These are phyloP conservation scores for Heliconius hermathena DNA, from an alignment of 1,140 invertebrate genomes.

Conservation along the genomic window DNA sequence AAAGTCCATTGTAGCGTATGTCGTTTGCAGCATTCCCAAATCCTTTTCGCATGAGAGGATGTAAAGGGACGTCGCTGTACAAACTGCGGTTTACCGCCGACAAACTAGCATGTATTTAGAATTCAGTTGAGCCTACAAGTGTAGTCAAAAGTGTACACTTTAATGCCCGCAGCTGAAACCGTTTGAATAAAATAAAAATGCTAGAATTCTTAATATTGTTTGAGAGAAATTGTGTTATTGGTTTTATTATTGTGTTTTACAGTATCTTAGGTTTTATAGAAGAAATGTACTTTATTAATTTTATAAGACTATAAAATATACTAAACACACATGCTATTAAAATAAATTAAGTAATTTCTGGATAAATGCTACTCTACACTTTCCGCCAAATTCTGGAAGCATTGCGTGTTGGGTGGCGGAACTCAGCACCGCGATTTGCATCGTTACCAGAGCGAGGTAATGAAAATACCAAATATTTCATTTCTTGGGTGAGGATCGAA, in stretches of 20 bases:
- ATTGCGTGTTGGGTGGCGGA: too few relatives aligned
- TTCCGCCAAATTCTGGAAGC: too few relatives aligned
- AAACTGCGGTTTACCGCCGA: constrained; percentile 37
- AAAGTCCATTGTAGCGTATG: neutral
- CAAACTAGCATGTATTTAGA: constrained; percentile 30
- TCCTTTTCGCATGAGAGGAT: constrained; percentile 30
- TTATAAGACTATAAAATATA: too few relatives aligned
- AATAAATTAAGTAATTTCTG: too few relatives aligned
- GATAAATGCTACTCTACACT: too few relatives aligned
- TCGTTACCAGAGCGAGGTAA: too few relatives aligned
- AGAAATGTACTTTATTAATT: too few relatives aligned
- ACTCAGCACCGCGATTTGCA: too few relatives aligned
- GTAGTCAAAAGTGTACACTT: constrained; percentile 26
- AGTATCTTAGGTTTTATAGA: too few relatives aligned
- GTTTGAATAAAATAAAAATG: neutral
- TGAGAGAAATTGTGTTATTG: neutral
- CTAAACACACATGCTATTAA: too few relatives aligned
- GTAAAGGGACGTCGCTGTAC: constrained; percentile 30
- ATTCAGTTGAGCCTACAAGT: constrained; percentile 34
- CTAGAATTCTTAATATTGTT: neutral
- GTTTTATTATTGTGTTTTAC: neutral
- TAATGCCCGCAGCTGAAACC: constrained; percentile 2
- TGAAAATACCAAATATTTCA: too few relatives aligned
- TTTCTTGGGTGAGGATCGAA: too few relatives aligned
- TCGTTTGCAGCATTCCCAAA: constrained; percentile 26